Conservation (phyloP, 2,113 vertebrate species). For the Dolichallabes microphthalmus region DNA sequence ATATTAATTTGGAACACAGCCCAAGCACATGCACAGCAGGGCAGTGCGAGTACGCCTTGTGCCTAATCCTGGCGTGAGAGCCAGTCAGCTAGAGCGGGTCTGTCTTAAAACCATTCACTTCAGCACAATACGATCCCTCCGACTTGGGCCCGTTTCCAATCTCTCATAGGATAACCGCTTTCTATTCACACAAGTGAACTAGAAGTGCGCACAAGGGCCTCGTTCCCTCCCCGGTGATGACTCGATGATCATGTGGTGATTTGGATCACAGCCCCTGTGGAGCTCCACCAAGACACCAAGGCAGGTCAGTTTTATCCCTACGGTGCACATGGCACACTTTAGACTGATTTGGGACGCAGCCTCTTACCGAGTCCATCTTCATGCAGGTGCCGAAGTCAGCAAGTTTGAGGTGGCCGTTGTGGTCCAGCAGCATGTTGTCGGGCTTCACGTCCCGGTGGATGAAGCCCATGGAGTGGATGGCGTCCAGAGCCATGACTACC, state of each 20-base stretch:
- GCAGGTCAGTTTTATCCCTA: background rate
- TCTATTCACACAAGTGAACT: background rate
- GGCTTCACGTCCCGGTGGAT: slow-evolving; percentile 98
- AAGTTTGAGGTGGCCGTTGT: slow-evolving; percentile 90
- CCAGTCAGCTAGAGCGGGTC: background rate
- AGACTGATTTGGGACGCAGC: background rate
- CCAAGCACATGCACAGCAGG: background rate
- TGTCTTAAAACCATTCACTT: background rate
- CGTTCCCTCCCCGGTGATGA: too few species aligned
- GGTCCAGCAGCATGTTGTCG: slow-evolving; percentile 98
- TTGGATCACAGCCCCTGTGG: slow-evolving; percentile 14
- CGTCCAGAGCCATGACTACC: slow-evolving; percentile 95
- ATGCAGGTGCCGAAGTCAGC: slow-evolving; percentile 99
- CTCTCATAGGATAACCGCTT: background rate
- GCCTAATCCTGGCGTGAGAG: background rate
- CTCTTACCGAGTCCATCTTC: slow-evolving; percentile 97
- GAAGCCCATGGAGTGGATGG: slow-evolving; percentile 98
- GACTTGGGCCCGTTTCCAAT: background rate
- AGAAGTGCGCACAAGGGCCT: background rate
- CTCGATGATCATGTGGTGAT: background rate
- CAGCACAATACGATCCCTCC: background rate
- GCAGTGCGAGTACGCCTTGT: background rate
- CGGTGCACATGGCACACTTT: background rate
- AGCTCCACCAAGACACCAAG: background rate
- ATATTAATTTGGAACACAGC: slow-evolving; percentile 9